These are phyloP conservation scores for Lepidonotus clava DNA, from an alignment of 2,888 invertebrate species.

Conservation along the genomic window DNA sequence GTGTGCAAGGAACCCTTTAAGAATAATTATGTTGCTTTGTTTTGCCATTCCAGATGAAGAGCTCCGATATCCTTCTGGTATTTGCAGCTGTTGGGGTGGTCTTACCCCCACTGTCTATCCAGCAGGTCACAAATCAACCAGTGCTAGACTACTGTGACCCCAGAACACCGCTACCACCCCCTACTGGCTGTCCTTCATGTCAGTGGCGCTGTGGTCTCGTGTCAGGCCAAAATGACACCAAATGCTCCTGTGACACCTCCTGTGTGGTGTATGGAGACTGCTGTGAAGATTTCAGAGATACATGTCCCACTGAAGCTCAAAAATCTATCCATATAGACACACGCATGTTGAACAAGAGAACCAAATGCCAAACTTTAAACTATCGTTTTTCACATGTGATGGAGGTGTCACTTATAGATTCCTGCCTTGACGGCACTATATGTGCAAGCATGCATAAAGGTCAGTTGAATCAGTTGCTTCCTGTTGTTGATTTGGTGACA, in stretches of 20 bases:
- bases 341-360: neutral
- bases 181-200: neutral
- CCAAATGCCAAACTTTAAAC: neutral
- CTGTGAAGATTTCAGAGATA: neutral
- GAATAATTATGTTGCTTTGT: no score
- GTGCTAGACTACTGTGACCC: neutral
- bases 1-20: no score
- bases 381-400: no score
- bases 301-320: neutral
- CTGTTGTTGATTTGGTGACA: neutral
- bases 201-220: neutral
- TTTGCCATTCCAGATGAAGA: neutral
- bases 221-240: neutral
- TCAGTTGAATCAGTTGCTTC: neutral
- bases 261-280: slow-evolving; percentile 1
- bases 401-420: neutral
- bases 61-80: neutral
- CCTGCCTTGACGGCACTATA: neutral
- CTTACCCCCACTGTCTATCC: neutral
- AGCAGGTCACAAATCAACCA: no score
- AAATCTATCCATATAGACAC: neutral
- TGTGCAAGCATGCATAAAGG: neutral
- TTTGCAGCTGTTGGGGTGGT: neutral
- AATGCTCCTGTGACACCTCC: neutral
- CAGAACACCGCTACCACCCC: neutral